Percentiles rank a stretch among this genome's conserved stretches.
phyloP scores from a whole-genome alignment of 92 coral and sea anemone genomes.

The Parazoanthus darwini region DNA sequence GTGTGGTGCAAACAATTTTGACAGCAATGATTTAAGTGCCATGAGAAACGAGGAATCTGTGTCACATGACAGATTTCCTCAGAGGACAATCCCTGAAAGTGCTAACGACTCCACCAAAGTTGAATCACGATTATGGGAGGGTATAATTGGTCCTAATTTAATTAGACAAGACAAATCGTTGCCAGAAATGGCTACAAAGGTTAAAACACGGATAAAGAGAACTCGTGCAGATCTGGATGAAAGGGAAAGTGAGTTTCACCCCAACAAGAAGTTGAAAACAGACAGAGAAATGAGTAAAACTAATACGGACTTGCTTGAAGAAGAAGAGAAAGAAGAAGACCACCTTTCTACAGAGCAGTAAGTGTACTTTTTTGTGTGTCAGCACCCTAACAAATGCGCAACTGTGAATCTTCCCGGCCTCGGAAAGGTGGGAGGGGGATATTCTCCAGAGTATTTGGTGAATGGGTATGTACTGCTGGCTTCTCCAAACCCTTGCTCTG shows the following conservation, averaged over 20 bases:
- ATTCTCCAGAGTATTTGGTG: too few species aligned
- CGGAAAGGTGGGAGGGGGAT: too few species aligned
- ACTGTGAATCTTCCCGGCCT: not conserved
- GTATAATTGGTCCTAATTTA: conserved; percentile 4
- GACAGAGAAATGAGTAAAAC: not conserved
- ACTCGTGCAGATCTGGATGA: not conserved
- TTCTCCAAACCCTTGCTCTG: too few species aligned
- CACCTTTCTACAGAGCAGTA: not conserved
- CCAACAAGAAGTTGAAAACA: conserved; percentile 2
- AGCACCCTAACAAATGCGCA: not conserved
- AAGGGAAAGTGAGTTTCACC: not conserved
- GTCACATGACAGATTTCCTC: not conserved
- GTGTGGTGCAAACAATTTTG: not conserved
- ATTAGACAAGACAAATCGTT: not conserved
- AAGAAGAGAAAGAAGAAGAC: conserved; percentile 12
- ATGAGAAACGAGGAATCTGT: not conserved
- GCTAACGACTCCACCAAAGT: not conserved
- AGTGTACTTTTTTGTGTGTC: not conserved
- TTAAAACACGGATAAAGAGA: conserved; percentile 13
- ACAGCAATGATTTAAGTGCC: not conserved
- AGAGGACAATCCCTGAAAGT: not conserved
- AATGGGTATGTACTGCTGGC: too few species aligned
- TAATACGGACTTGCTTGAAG: conserved; percentile 36
- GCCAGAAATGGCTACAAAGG: not conserved
- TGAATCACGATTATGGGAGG: not conserved